Conservation (phyloP, 2,113 vertebrate genomes). For the Beaufortia kweichowensis region DNA sequence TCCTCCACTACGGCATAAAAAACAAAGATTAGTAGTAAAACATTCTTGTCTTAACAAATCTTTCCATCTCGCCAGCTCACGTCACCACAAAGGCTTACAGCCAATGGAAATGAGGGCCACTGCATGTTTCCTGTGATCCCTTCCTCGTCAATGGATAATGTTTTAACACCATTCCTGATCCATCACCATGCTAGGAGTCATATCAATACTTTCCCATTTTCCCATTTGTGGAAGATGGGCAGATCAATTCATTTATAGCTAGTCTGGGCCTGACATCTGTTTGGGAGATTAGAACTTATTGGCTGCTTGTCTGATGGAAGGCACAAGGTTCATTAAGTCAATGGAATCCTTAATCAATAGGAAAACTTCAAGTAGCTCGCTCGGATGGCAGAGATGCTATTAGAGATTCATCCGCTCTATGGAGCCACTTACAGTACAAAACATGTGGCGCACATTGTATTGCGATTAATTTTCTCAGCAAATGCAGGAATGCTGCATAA, state of each 20-base stretch:
- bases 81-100: background rate
- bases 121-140: conserved; percentile 58
- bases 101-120: conserved; percentile 19
- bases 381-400: conserved; percentile 60
- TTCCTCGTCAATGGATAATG: conserved; percentile 62
- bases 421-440: conserved; percentile 10
- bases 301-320: conserved; percentile 82
- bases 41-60: background rate
- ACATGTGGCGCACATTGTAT: background rate
- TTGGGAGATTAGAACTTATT: conserved; percentile 85
- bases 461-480: background rate
- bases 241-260: conserved; percentile 82
- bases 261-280: conserved; percentile 81
- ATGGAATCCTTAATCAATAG: conserved; percentile 96
- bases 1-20: background rate
- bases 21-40: background rate
- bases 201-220: conserved; percentile 80
- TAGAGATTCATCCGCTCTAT: conserved; percentile 18
- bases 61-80: background rate
- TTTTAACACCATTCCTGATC: conserved; percentile 73
- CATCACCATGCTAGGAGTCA: conserved; percentile 75
- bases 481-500: background rate
- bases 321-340: conserved; percentile 92
- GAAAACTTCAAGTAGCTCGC: conserved; percentile 84
- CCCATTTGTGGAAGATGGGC: conserved; percentile 78